phyloP scores from a whole-genome alignment of 2,797 vertebrate genomes.

The Morelia viridis region DNA sequence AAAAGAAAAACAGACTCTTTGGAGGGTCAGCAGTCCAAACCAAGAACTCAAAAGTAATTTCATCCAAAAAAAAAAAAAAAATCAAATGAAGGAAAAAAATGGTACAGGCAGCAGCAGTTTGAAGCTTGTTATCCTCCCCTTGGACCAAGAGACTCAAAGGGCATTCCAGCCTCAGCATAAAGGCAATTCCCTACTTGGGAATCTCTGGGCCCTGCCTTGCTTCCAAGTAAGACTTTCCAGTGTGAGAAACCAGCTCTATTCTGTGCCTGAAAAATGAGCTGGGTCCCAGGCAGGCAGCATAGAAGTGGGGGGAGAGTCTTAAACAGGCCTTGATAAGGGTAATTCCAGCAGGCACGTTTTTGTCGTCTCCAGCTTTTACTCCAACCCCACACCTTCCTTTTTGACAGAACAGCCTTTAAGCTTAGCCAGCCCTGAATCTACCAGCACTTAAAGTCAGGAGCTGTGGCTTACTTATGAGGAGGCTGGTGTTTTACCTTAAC shows the following conservation, averaged over 20 bases:
- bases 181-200: background rate
- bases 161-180: background rate
- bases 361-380: background rate
- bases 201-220: background rate
- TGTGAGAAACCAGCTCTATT: background rate
- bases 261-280: background rate
- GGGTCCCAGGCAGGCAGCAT: background rate
- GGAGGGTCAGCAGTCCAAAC: background rate
- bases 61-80: background rate
- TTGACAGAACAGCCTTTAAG: background rate
- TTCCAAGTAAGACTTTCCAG: background rate
- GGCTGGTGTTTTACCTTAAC: background rate
- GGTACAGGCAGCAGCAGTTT: background rate
- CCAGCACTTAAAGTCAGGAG: background rate
- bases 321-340: background rate
- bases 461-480: background rate
- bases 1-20: background rate
- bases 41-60: background rate
- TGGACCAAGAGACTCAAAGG: background rate
- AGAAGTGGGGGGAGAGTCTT: background rate
- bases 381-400: background rate
- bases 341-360: background rate
- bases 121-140: background rate
- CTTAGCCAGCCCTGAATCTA: background rate
- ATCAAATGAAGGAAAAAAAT: background rate